Evolutionary conservation across 2,113 vertebrate species (phyloP).

Genomic region (Nannospalax galili): DNA sequence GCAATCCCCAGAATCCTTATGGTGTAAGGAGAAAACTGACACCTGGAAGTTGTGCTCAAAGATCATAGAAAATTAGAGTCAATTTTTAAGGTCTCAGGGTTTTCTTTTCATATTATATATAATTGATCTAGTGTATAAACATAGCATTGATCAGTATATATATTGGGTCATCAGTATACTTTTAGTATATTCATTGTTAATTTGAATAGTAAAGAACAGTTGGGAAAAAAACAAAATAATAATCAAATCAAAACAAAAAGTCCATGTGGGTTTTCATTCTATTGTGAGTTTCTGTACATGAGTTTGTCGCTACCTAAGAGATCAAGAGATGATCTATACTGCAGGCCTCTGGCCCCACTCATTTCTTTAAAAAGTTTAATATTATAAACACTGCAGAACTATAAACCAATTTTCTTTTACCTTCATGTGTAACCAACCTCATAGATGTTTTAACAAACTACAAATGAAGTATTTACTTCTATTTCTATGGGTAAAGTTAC

Average conservation of each 20-base stretch:
- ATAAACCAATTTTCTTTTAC: background rate
- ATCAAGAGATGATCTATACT: background rate
- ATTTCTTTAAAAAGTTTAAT: background rate
- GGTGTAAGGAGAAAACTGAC: background rate
- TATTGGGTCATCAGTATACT: background rate
- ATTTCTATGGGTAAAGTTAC: background rate
- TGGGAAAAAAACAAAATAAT: background rate
- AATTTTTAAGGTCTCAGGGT: background rate
- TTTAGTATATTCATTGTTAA: background rate
- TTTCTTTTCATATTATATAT: background rate
- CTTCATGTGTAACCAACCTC: background rate
- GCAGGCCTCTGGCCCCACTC: rapidly evolving
- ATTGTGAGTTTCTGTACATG: background rate
- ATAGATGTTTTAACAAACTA: background rate
- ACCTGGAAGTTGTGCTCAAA: background rate
- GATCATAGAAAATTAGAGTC: background rate
- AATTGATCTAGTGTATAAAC: background rate
- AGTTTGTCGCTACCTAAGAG: background rate
- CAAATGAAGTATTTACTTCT: background rate
- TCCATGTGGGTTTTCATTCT: no score
- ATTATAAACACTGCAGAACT: background rate
- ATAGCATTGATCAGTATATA: background rate
- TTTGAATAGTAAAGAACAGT: background rate
- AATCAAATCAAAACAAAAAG: background rate
- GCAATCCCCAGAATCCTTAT: background rate